Conservation (phyloP, 1,140 invertebrate species). For the Scaptomyza graminum region DNA sequence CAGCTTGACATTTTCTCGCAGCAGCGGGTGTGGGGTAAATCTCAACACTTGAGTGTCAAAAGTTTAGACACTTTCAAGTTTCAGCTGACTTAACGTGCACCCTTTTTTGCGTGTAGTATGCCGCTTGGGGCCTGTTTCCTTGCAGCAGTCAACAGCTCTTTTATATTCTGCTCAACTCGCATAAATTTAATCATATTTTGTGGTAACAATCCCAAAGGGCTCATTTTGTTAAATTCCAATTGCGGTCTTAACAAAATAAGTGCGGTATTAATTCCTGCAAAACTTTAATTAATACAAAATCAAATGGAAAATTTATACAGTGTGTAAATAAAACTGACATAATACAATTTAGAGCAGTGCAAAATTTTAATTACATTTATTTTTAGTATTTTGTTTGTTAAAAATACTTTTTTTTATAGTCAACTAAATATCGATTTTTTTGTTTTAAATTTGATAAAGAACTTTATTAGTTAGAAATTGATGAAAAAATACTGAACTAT, state of each 20-base stretch:
- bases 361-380: not conserved
- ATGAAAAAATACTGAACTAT: too few species aligned
- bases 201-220: slow-evolving; percentile 16
- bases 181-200: slow-evolving; percentile 69
- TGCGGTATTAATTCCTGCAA: not conserved
- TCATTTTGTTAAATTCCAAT: not conserved
- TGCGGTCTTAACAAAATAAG: not conserved
- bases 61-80: slow-evolving; percentile 25
- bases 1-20: not conserved
- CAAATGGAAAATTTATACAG: not conserved
- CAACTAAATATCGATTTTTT: too few species aligned
- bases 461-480: too few species aligned
- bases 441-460: too few species aligned
- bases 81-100: slow-evolving; percentile 21
- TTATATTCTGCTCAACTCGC: slow-evolving; percentile 48
- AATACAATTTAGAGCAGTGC: not conserved
- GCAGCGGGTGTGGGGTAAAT: slow-evolving; percentile 27
- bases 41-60: slow-evolving; percentile 46
- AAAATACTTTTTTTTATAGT: too few species aligned
- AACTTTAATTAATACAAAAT: not conserved
- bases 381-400: too few species aligned
- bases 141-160: slow-evolving; percentile 42
- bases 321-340: not conserved
- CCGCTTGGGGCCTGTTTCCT: slow-evolving; percentile 41
- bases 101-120: slow-evolving; percentile 27